Percentiles rank a stretch among this genome's conserved stretches.
Conservation (phyloP, 2,888 invertebrate genomes). For the Ormyrus rosae region DNA sequence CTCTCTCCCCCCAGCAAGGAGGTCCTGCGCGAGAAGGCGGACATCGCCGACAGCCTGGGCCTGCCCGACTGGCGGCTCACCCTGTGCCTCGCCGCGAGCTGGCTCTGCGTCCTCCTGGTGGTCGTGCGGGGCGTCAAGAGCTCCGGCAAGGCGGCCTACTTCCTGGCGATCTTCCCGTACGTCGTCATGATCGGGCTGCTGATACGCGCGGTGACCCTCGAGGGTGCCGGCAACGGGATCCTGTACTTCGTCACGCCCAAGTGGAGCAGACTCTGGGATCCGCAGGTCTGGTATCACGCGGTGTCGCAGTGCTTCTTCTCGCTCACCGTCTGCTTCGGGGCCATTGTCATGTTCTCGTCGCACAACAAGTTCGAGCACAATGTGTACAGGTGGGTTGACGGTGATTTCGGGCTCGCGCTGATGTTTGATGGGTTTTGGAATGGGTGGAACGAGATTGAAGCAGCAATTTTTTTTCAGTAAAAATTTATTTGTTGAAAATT, state of each 20-base stretch:
- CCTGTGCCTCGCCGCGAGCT: slow-evolving; percentile 77
- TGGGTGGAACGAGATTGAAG: too few species aligned
- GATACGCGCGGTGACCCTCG: slow-evolving; percentile 79
- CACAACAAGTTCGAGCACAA: slow-evolving; percentile 81
- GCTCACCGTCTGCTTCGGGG: slow-evolving; percentile 80
- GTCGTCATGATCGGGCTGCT: slow-evolving; percentile 80
- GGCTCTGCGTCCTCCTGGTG: slow-evolving; percentile 78
- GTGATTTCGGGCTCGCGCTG: neutral
- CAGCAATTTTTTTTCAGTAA: too few species aligned
- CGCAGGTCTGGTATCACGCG: slow-evolving; percentile 82
- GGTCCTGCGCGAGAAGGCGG: slow-evolving; percentile 77
- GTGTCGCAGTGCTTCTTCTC: slow-evolving; percentile 83
- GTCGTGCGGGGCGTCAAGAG: slow-evolving; percentile 79
- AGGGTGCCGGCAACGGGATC: slow-evolving; percentile 81
- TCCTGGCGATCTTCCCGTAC: slow-evolving; percentile 84
- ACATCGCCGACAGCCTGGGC: slow-evolving; percentile 78
- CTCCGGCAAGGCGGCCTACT: slow-evolving; percentile 82
- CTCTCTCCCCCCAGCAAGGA: slow-evolving; percentile 72
- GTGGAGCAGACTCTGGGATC: slow-evolving; percentile 80
- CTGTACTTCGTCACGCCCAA: slow-evolving; percentile 82
- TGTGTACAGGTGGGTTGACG: slow-evolving; percentile 76
- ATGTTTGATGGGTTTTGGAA: too few species aligned
- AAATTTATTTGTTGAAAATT: too few species aligned
- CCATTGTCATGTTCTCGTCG: slow-evolving; percentile 81
- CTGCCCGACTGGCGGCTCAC: slow-evolving; percentile 78